These are phyloP conservation scores for Orthosia incerta DNA, from an alignment of 2,888 invertebrate species.

Conservation along the genomic window DNA sequence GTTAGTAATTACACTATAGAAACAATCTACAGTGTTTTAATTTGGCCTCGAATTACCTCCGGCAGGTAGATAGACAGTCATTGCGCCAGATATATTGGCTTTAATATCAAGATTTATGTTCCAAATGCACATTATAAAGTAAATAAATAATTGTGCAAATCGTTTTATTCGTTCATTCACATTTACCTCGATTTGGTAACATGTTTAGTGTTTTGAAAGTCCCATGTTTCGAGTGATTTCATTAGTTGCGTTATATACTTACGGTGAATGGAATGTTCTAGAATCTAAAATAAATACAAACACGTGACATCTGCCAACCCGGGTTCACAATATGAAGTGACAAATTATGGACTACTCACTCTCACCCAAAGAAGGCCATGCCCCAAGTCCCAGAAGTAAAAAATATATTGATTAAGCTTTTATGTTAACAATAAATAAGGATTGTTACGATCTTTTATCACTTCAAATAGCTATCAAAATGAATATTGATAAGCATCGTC, in stretches of 20 bases:
- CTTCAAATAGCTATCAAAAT: not conserved
- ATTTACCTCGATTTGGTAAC: slow-evolving; percentile 39
- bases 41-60: slow-evolving; percentile 57
- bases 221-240: not conserved
- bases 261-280: not conserved
- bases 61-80: slow-evolving; percentile 21
- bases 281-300: not conserved
- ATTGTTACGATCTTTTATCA: not conserved
- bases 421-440: too few relatives aligned
- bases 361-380: too few relatives aligned
- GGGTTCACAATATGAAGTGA: too few relatives aligned
- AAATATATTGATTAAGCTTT: too few relatives aligned
- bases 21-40: slow-evolving; percentile 46
- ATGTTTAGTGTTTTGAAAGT: slow-evolving; percentile 26
- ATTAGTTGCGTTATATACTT: not conserved
- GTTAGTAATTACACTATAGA: slow-evolving; percentile 40
- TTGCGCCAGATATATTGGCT: slow-evolving; percentile 37
- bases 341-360: too few relatives aligned
- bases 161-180: slow-evolving; percentile 23
- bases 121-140: slow-evolving; percentile 27
- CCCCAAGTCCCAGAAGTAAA: not conserved
- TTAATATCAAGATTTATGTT: slow-evolving; percentile 44
- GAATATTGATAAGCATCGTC: not conserved
- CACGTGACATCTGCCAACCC: not conserved
- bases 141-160: slow-evolving; percentile 49